These are phyloP conservation scores for Ochropleura leucogaster DNA, from an alignment of 2,888 invertebrate genomes.

Conservation along the genomic window DNA sequence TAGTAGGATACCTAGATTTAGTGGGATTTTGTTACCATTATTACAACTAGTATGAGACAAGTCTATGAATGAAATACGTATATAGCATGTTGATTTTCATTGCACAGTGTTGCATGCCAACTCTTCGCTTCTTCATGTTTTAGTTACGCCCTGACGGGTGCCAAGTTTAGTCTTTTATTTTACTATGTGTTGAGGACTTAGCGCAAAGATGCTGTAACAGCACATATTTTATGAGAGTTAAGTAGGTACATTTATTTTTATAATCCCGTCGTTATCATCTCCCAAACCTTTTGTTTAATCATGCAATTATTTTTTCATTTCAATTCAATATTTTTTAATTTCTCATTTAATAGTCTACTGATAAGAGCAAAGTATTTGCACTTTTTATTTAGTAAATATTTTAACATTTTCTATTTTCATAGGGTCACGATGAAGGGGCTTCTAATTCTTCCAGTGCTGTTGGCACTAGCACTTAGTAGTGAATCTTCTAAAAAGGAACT, in stretches of 20 bases:
- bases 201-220: neutral
- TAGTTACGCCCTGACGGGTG: neutral
- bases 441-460: constrained; percentile 72
- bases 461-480: constrained; percentile 67
- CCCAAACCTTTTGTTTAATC: neutral
- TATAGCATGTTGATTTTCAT: neutral
- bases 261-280: no score
- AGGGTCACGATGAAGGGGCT: constrained; percentile 65
- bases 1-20: no score
- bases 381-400: neutral
- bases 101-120: neutral
- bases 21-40: neutral
- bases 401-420: neutral
- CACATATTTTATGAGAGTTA: neutral
- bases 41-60: neutral
- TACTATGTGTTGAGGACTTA: neutral
- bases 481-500: constrained; percentile 71
- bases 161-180: neutral
- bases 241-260: neutral
- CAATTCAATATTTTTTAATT: neutral
- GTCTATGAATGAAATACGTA: neutral
- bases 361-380: no score
- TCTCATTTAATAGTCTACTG: neutral
- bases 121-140: constrained; percentile 1
- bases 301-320: neutral